Percentiles rank a stretch among this genome's conserved stretches.
These are phyloP conservation scores for Chrysolina oricalcia DNA, from an alignment of 2,888 invertebrate species.

Conservation along the genomic window DNA sequence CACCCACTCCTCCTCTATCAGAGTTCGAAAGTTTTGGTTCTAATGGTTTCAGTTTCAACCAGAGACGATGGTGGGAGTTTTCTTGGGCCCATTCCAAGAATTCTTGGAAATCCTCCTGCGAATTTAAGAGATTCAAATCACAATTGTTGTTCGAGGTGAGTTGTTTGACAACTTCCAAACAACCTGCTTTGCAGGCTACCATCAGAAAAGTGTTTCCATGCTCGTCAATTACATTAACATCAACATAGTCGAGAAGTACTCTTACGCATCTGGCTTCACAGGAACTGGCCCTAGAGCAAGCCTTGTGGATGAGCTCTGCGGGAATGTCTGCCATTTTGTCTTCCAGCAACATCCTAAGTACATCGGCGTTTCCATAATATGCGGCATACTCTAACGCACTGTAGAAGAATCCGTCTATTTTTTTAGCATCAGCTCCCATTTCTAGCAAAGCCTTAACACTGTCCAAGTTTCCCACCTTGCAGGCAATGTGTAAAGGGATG, in stretches of 20 bases:
- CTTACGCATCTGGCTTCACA: constrained; percentile 23
- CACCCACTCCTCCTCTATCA: constrained; percentile 17
- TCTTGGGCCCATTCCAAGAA: constrained; percentile 1
- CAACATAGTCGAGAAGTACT: constrained; percentile 19
- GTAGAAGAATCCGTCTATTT: constrained; percentile 13
- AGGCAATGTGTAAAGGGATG: constrained; percentile 34
- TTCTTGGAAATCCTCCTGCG: constrained; percentile 10
- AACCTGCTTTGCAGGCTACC: constrained; percentile 32
- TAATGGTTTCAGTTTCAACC: constrained; percentile 15
- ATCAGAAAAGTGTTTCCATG: constrained; percentile 31
- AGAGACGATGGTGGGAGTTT: constrained; percentile 21
- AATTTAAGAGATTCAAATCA: constrained; percentile 25
- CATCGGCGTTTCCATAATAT: constrained; percentile 23
- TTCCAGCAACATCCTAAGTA: background rate
- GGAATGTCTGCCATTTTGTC: background rate
- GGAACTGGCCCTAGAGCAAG: constrained; percentile 1
- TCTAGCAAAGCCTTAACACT: constrained; percentile 25
- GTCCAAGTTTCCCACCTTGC: constrained; percentile 28
- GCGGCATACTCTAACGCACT: constrained; percentile 26
- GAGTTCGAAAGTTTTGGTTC: background rate
- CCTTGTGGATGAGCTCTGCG: background rate
- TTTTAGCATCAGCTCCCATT: constrained; percentile 8
- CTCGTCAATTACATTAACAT: constrained; percentile 30
- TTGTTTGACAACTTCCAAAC: constrained; percentile 15
- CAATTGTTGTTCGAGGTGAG: background rate